Evolutionary conservation across 2,888 invertebrate genomes (phyloP).

Genomic region (Hermaeophaga mercurialis): DNA sequence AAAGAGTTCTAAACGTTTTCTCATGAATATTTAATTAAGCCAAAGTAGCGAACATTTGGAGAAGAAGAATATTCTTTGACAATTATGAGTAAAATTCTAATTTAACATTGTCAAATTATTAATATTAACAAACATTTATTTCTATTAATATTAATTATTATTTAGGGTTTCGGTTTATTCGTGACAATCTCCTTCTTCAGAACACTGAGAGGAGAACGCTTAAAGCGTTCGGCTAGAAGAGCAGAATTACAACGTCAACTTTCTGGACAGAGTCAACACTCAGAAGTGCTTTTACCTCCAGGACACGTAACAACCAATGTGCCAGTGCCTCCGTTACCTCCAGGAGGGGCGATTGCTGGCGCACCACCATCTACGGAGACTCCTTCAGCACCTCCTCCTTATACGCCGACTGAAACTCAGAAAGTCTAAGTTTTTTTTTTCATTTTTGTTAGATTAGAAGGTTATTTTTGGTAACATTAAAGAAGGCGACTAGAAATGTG

Average conservation of each 20-base stretch:
- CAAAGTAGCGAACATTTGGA: neutral
- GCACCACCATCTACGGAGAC: neutral
- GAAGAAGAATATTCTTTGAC: no score
- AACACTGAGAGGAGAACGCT: constrained; percentile 63
- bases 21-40: constrained; percentile 25
- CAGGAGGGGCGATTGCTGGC: neutral
- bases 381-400: neutral
- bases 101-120: no score
- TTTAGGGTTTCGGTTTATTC: constrained; percentile 63
- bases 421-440: neutral
- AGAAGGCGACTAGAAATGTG: no score
- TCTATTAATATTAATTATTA: neutral
- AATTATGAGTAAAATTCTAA: no score
- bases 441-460: neutral
- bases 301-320: no score
- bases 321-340: neutral
- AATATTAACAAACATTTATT: neutral
- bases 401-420: neutral
- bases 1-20: neutral
- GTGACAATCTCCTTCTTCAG: constrained; percentile 65
- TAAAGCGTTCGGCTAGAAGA: constrained; percentile 43
- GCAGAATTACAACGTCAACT: constrained; percentile 42
- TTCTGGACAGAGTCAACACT: constrained; percentile 26
- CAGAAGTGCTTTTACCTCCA: neutral
- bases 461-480: no score